These are phyloP conservation scores for Mamestra configurata DNA, from an alignment of 1,140 invertebrate genomes.

Conservation along the genomic window DNA sequence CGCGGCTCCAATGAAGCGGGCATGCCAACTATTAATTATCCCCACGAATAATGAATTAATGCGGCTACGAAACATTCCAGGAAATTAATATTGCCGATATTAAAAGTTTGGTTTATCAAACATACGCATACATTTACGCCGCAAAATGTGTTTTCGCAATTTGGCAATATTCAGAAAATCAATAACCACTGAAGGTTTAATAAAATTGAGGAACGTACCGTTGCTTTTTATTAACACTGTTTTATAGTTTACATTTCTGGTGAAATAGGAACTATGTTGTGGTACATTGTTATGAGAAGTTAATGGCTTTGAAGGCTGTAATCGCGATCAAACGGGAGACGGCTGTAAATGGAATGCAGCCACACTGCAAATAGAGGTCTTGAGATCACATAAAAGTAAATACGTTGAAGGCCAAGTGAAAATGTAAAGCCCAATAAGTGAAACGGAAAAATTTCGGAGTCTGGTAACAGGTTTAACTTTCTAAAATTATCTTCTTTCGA, in stretches of 20 bases:
- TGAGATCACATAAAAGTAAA: neutral
- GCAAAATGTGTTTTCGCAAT: neutral
- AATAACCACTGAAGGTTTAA: conserved; percentile 14
- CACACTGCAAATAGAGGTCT: conserved; percentile 35
- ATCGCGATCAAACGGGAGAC: conserved; percentile 44
- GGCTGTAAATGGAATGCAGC: conserved; percentile 52
- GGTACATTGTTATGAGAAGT: conserved; percentile 27
- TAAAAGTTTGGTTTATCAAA: conserved; percentile 22
- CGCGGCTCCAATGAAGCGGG: conserved; percentile 26
- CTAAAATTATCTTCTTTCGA: no score
- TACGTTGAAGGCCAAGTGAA: neutral
- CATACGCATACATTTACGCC: neutral
- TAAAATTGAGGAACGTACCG: neutral
- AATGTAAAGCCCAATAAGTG: neutral
- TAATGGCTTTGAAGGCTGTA: conserved; percentile 58
- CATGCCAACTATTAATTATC: conserved; percentile 27
- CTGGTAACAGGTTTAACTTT: no score
- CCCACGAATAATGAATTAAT: neutral
- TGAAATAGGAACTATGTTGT: conserved; percentile 57
- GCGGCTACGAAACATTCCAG: neutral
- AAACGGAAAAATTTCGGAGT: neutral
- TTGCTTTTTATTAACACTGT: conserved; percentile 49
- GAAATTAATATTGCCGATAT: conserved; percentile 11
- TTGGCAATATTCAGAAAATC: conserved; percentile 2
- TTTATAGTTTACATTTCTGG: conserved; percentile 54